Evolutionary conservation across 1,140 invertebrate genomes (phyloP), one percentile per base, ranked within the genome.

Genomic region (Drosophila sp.): DNA sequence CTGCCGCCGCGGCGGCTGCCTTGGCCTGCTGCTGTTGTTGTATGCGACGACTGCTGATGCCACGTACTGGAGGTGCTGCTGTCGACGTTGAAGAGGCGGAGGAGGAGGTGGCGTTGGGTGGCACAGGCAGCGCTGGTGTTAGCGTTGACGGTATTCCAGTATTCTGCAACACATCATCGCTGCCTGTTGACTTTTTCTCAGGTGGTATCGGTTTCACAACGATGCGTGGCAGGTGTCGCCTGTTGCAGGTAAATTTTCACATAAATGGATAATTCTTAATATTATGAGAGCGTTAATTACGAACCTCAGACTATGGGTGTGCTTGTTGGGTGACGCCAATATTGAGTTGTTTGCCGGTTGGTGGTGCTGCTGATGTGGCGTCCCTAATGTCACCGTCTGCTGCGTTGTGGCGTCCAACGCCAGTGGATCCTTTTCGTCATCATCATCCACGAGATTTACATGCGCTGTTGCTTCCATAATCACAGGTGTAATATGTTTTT

Each of bases 121-220:
- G 25, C n/a, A 45, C 48, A 36, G 45, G 45, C 43, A 58, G 36
- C 45, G 69, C 13, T 34, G 61, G 45, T 38, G 46, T 8, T 58
- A 25, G 9, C 34, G 27, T 21, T 21, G 56, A n/a, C 9, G 58
- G 36, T 16, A 64, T 38, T n/a, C 61, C 67, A 18, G 64, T 40
- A 18, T 46, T 36, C 48, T 46, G 61, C 62, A 63, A 34, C 7
- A 41, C 34, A 66, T 76, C 69, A 48, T 90, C 78, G 74, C 77
- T 78, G 69, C 73, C 65, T 65, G 73, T 34, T 38, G 78, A 46
- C 73, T 89, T 91, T 36, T 91, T 91, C 63, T 91, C 90, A 72
- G 84, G 90, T 80, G 86, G 82, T 80, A 91, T 90, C 13, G 90
- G 78, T 81, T 91, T 91, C 56, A 91, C 78, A 72, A 91, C 91